Base-by-base conservation (phyloP, 1,140 invertebrate genomes). In the Eueides isabella region DNA sequence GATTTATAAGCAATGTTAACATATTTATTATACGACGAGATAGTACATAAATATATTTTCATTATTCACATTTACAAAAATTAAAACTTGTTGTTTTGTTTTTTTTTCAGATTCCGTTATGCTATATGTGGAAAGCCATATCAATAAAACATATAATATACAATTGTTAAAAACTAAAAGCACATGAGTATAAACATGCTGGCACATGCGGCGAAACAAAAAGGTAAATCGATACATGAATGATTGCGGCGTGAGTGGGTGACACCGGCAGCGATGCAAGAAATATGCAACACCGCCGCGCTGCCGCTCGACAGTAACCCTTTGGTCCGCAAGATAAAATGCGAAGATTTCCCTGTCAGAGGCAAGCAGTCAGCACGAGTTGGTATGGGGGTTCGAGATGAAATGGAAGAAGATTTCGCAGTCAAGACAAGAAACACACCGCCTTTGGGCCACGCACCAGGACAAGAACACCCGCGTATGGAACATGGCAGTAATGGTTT, bases 241-340 rank as follows among this genome's bases (percentile, higher is more conserved):
- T 91, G 89, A 89, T 85, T 80, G 71, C 80, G 75, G 72, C 75
- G 75, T 80, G 79, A 85, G 71, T 72, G 80, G 77, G 80, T 79
- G 83, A 89, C 81, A 82, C 76, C 77, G 87, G 83, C 86, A 91
- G 90, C 87, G 83, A 94, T 94, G 93, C 93, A 94, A 90, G 93
- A 94, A 84, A 93, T 94, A 84, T 94, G 93, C 91, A 94, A 93
- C 86, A 90, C 90, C 79, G 88, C 90, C 79, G 88, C 90, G 75
- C 82, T 94, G 88, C 93, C 92, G 75, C 89, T 94, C 72, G 92
- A 94, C 80, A 89, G 85, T 85, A 93, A 93, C 82, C 92, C 92
- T 26, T 82, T 94, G 74, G 90, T 92, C 63, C 86, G 93, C 75
- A 94, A 93, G 78, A 94, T 94, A 91, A 94, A 94, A 92, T 94